phyloP scores from a whole-genome alignment of 2,888 invertebrate genomes.

The Stenodema calcarata region DNA sequence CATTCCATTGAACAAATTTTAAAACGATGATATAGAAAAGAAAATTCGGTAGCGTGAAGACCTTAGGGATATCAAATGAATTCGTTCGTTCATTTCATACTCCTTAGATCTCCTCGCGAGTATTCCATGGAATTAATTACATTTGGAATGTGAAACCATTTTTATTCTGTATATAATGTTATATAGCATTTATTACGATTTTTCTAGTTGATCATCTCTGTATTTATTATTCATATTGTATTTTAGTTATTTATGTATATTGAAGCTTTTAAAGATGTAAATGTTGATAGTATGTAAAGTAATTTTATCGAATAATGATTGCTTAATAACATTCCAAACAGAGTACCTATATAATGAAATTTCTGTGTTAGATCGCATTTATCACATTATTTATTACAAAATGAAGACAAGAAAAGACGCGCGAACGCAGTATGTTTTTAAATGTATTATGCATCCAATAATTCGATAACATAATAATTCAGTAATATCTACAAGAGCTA shows the following conservation, averaged over 20 bases:
- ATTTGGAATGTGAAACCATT: background rate
- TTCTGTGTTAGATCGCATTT: background rate
- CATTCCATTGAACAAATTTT: constrained; percentile 1
- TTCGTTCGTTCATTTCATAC: background rate
- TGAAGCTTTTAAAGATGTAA: constrained; percentile 38
- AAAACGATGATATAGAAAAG: background rate
- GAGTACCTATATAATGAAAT: background rate
- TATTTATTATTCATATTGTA: constrained; percentile 38
- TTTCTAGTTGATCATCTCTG: constrained; percentile 32
- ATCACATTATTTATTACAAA: background rate
- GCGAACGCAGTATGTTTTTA: background rate
- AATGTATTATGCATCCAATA: background rate
- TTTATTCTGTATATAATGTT: constrained; percentile 31
- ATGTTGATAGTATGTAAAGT: constrained; percentile 12
- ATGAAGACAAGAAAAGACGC: background rate
- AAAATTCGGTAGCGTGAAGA: background rate
- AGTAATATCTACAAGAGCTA: background rate
- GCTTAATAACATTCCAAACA: constrained; percentile 30
- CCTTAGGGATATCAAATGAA: background rate
- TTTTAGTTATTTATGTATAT: constrained; percentile 39
- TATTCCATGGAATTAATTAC: background rate
- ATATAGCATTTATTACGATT: constrained; percentile 20
- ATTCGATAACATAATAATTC: background rate
- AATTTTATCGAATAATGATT: constrained; percentile 8
- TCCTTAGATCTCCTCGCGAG: background rate